These are phyloP conservation scores for Aphaenogaster rudis DNA, from an alignment of 1,140 invertebrate genomes.

Conservation along the genomic window DNA sequence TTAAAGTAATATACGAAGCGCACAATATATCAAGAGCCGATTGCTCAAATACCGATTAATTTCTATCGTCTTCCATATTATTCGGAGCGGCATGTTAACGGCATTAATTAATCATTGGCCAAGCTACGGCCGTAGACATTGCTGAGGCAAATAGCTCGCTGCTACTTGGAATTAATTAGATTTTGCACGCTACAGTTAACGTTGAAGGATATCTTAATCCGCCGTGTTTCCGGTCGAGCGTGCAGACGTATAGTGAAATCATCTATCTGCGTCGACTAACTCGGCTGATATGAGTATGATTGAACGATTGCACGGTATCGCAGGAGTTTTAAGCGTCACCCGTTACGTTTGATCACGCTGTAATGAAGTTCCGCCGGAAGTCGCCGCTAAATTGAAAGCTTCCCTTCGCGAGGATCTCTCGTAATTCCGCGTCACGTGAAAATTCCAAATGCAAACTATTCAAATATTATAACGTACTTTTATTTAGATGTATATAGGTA, in stretches of 20 bases:
- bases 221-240: constrained; percentile 27
- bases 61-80: constrained; percentile 60
- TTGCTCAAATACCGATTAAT: constrained; percentile 63
- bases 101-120: constrained; percentile 69
- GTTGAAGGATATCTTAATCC: constrained; percentile 55
- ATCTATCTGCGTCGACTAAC: constrained; percentile 51
- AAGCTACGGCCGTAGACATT: constrained; percentile 39
- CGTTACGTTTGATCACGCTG: constrained; percentile 4
- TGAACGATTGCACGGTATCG: constrained; percentile 24
- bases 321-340: constrained; percentile 33
- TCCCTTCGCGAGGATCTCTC: neutral
- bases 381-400: neutral
- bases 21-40: neutral
- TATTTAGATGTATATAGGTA: neutral
- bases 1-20: neutral
- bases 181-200: constrained; percentile 48
- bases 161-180: constrained; percentile 61
- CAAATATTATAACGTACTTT: neutral
- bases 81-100: constrained; percentile 44
- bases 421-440: neutral
- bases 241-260: constrained; percentile 7
- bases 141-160: constrained; percentile 53
- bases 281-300: constrained; percentile 46
- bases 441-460: neutral
- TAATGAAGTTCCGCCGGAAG: constrained; percentile 6